Conservation (phyloP, 2,113 vertebrate genomes). For the Tachycineta bicolor region DNA sequence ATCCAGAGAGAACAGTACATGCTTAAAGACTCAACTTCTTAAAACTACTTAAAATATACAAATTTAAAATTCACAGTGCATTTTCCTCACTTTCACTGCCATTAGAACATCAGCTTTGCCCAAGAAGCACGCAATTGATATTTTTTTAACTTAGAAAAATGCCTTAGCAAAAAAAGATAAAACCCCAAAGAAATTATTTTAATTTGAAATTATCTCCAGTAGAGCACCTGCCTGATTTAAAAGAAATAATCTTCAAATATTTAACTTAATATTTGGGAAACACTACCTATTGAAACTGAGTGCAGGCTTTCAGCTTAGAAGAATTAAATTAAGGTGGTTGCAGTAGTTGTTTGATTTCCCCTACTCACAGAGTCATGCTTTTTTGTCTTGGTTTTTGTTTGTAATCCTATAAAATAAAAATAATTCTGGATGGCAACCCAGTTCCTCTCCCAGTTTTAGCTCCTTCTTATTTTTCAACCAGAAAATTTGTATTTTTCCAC, state of each 20-base stretch:
- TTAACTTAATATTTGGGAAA: neutral
- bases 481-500: neutral
- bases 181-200: neutral
- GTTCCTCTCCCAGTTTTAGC: neutral
- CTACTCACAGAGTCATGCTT: accelerated
- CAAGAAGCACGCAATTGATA: neutral
- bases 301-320: neutral
- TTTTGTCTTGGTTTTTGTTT: neutral
- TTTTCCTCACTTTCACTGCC: neutral
- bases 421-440: neutral
- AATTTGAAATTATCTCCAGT: neutral
- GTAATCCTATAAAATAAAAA: neutral
- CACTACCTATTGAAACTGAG: neutral
- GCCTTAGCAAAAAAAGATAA: neutral
- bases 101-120: neutral
- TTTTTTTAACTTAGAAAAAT: neutral
- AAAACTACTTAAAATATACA: neutral
- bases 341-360: neutral
- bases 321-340: neutral
- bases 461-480: neutral
- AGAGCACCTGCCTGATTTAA: neutral
- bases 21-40: neutral
- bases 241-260: neutral
- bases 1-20: neutral
- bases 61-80: neutral